These are phyloP conservation scores for Tenthredo amoena DNA, from an alignment of 2,888 invertebrate genomes.

Conservation along the genomic window DNA sequence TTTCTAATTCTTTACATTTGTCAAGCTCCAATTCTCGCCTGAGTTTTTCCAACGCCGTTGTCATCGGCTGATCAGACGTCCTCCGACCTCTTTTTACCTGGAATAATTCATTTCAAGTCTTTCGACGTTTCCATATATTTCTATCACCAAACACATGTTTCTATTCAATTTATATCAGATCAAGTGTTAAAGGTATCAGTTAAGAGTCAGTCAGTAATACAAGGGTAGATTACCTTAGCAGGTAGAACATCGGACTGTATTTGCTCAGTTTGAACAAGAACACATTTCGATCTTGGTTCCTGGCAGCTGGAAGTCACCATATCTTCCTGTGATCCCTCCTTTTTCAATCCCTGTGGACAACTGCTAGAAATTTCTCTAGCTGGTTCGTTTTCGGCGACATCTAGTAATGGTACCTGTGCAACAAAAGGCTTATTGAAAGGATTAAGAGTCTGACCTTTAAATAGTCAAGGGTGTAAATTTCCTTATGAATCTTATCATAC, in stretches of 20 bases:
- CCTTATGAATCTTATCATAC: not conserved
- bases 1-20: slow-evolving; percentile 77
- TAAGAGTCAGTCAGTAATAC: too few relatives aligned
- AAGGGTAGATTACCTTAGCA: slow-evolving; percentile 66
- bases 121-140: not conserved
- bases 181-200: too few relatives aligned
- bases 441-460: not conserved
- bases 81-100: slow-evolving; percentile 72
- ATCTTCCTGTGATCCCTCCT: slow-evolving; percentile 78
- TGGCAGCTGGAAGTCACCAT: slow-evolving; percentile 80
- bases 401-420: slow-evolving; percentile 67
- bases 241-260: slow-evolving; percentile 69
- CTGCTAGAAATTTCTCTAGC: slow-evolving; percentile 68
- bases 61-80: slow-evolving; percentile 70
- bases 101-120: not conserved
- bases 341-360: slow-evolving; percentile 73
- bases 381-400: slow-evolving; percentile 73
- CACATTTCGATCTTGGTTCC: slow-evolving; percentile 76
- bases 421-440: slow-evolving; percentile 17
- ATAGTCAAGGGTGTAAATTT: not conserved
- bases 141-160: not conserved
- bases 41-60: slow-evolving; percentile 73
- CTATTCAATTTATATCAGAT: not conserved
- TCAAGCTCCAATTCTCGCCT: slow-evolving; percentile 78
- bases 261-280: slow-evolving; percentile 72